These are phyloP conservation scores for Artibeus jamaicensis DNA, from an alignment of 2,797 vertebrate species.

Conservation along the genomic window DNA sequence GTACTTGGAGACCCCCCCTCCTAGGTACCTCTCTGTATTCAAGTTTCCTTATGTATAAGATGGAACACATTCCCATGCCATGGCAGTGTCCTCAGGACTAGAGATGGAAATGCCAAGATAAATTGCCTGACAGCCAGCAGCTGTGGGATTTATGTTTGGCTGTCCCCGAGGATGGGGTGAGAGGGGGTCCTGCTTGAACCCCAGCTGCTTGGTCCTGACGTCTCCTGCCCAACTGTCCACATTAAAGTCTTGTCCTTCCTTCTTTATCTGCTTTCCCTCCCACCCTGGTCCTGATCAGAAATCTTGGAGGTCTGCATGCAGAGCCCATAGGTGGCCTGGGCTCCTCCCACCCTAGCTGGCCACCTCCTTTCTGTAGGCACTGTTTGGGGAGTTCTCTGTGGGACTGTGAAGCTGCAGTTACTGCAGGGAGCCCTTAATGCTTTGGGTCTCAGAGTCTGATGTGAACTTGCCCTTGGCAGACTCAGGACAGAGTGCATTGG, in stretches of 20 bases:
- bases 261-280: neutral
- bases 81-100: neutral
- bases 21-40: neutral
- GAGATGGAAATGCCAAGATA: neutral
- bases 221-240: neutral
- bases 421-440: neutral
- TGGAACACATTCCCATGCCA: neutral
- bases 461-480: neutral
- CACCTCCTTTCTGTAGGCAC: neutral
- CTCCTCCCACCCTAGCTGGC: neutral
- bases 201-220: neutral
- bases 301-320: neutral
- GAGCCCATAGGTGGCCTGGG: fast-evolving
- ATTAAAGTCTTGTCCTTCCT: neutral
- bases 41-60: neutral
- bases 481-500: neutral
- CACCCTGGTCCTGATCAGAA: neutral
- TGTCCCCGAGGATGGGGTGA: neutral
- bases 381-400: neutral
- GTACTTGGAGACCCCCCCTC: neutral
- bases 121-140: neutral
- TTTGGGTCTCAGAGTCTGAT: neutral
- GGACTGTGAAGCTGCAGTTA: neutral
- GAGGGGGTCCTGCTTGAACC: neutral
- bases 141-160: neutral